Evolutionary conservation across 2,888 invertebrate species (phyloP), one percentile per base, ranked within the genome.

Genomic region (Cacoxenus indagator): DNA sequence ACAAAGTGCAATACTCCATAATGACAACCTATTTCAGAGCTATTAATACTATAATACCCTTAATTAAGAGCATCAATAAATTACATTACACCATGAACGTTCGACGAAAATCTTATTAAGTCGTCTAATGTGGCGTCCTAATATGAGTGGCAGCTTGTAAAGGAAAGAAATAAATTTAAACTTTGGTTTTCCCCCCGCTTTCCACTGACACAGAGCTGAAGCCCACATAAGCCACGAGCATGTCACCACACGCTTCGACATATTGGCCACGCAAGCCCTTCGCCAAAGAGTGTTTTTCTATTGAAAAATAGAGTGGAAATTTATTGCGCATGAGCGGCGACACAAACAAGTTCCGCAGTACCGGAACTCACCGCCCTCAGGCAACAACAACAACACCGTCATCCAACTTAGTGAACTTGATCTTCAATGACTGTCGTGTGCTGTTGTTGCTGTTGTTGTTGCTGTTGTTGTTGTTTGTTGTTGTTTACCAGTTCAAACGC

Each of bases 281-380:
- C 17, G 22, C 22, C 37, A 31, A 24, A 54, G 24, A 54, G 37
- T 43, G 29, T 17, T 61, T 66, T 48, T 22, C 51, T 22, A 51
- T 71, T 29, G 64, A 67, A 78, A 22, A 17, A 51, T 51, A 51
- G 51, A 6, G 22, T 51, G 51, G 22, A 51, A 51, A 80, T 80
- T 80, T 80, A 80, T 80, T 81, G 81, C 80, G 82, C 82, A 76
- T 78, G 73, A 77, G 73, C 73, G 76, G 75, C 75, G 76, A 73
- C 73, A 68, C 77, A 73, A 78, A 80, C 77, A 82, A 77, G 78
- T 71, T 78, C 74, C 70, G 19, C 51, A 9, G 51, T 9, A 22
- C 9, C 48, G 57, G 69, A 67, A 67, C 69, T 4, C 27, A 4
- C n/a, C 61, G 37, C 48, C 54, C 27, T 11, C 46, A 11, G 37